These are phyloP conservation scores for Drosophila nr. medialis DNA, from an alignment of 2,888 invertebrate genomes.

Conservation along the genomic window DNA sequence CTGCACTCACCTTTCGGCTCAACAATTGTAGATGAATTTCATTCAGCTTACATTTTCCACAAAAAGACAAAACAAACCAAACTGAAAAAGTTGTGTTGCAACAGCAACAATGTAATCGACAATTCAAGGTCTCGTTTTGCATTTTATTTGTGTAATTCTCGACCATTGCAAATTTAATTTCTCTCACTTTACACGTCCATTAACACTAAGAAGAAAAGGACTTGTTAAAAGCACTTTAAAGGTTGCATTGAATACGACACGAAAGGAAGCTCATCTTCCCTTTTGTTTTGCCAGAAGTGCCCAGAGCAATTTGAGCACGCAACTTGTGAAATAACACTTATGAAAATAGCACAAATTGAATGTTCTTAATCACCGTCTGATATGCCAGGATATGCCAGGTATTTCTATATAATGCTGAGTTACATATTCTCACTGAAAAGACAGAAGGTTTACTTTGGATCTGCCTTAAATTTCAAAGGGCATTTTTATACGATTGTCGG, in stretches of 20 bases:
- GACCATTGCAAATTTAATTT: neutral
- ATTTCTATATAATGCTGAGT: neutral
- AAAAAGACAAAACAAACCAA: neutral
- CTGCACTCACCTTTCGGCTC: neutral
- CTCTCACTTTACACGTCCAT: neutral
- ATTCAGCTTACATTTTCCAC: neutral
- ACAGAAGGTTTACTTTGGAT: neutral
- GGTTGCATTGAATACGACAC: neutral
- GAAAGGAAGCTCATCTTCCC: neutral
- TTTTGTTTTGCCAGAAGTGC: neutral
- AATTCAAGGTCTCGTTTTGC: neutral
- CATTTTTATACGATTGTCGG: neutral
- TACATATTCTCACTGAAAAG: neutral
- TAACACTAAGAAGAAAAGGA: neutral
- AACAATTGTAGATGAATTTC: neutral
- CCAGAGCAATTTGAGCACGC: neutral
- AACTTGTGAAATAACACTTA: neutral
- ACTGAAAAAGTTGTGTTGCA: neutral
- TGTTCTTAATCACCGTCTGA: neutral
- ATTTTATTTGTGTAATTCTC: neutral
- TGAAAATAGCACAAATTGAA: neutral
- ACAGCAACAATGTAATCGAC: neutral
- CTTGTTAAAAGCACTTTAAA: neutral
- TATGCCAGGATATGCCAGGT: neutral
- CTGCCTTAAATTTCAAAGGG: neutral